These are phyloP conservation scores for Dipodomys stephensi DNA, from an alignment of 2,113 vertebrate species.

Conservation along the genomic window DNA sequence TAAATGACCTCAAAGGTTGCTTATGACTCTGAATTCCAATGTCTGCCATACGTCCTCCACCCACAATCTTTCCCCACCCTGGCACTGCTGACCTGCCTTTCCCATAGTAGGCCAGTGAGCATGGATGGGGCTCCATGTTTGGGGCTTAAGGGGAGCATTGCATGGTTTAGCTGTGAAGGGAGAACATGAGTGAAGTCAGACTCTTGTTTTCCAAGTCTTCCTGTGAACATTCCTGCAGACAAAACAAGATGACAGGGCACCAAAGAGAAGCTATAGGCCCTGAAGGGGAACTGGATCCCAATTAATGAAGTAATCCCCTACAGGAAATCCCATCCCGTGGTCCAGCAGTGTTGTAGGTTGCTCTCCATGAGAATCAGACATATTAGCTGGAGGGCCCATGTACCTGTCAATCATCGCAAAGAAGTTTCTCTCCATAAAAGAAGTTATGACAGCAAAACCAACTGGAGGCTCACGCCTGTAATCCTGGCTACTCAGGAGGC, in stretches of 20 bases:
- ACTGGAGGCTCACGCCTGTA: neutral
- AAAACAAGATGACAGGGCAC: neutral
- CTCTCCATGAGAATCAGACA: neutral
- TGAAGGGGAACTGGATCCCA: neutral
- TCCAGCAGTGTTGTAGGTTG: neutral
- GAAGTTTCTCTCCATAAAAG: neutral
- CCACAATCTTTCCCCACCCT: neutral
- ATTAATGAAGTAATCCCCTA: neutral
- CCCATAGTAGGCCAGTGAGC: neutral
- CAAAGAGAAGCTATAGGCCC: neutral
- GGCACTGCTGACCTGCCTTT: neutral
- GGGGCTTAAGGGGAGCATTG: neutral
- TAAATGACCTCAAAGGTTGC: neutral
- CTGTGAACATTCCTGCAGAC: neutral
- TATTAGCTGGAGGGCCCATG: neutral
- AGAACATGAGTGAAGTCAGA: neutral
- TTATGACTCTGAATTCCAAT: neutral
- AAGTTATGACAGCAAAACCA: neutral
- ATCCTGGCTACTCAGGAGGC: no score
- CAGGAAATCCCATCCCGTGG: neutral
- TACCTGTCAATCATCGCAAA: neutral
- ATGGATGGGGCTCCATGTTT: neutral
- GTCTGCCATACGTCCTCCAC: neutral
- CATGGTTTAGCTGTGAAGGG: neutral
- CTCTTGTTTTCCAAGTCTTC: neutral